Conservation (phyloP, 2,888 invertebrate genomes). For the Orthosia cruda region DNA sequence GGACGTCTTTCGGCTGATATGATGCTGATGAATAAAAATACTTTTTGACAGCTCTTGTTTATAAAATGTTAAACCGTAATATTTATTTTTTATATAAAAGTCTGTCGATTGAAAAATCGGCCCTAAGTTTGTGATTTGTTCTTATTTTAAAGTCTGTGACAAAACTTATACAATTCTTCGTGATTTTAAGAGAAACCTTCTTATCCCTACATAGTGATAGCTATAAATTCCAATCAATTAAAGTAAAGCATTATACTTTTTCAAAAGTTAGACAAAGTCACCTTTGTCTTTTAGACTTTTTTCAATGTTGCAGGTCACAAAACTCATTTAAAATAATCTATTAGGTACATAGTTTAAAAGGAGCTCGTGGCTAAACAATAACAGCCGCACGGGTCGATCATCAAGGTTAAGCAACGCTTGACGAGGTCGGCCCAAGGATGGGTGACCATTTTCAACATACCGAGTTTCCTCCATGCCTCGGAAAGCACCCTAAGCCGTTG, state of each 20-base stretch:
- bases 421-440: too few relatives aligned
- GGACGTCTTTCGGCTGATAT: too few relatives aligned
- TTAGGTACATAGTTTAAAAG: conserved; percentile 11
- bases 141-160: neutral
- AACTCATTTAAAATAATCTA: conserved; percentile 30
- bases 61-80: neutral
- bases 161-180: neutral
- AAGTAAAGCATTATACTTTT: neutral
- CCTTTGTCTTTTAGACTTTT: neutral
- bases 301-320: conserved; percentile 1
- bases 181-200: neutral
- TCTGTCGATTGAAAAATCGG: neutral
- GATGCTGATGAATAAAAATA: neutral
- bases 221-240: neutral
- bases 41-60: neutral
- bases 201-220: neutral
- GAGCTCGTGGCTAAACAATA: too few relatives aligned
- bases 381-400: too few relatives aligned
- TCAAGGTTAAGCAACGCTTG: too few relatives aligned
- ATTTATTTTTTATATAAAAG: neutral
- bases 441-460: too few relatives aligned
- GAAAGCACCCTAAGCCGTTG: too few relatives aligned
- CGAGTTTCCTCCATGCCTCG: too few relatives aligned
- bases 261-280: conserved; percentile 5
- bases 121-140: neutral